Conservation (phyloP, 2,113 vertebrate genomes). For the Lasiurus cinereus region DNA sequence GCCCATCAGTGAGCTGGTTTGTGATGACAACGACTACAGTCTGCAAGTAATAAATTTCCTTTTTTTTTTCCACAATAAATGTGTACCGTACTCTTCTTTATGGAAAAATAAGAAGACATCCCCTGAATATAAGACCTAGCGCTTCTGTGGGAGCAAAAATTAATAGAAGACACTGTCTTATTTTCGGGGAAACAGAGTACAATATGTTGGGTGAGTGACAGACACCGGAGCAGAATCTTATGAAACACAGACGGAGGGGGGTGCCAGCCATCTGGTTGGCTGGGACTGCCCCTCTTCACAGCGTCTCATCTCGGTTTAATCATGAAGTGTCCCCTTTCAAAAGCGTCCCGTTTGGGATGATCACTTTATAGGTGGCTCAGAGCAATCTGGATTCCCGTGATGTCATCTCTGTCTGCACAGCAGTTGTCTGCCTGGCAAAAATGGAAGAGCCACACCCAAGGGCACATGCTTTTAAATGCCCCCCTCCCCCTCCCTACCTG, state of each 20-base stretch:
- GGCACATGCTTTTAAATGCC: not conserved
- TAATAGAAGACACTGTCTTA: too few relatives aligned
- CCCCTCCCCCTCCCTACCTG: not conserved
- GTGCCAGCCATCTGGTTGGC: too few relatives aligned
- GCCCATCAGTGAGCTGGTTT: too few relatives aligned
- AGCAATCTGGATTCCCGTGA: not conserved
- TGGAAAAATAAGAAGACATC: too few relatives aligned
- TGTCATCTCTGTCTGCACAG: conserved; percentile 41
- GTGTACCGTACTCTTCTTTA: too few relatives aligned
- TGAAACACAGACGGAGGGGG: not conserved
- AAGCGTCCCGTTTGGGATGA: not conserved
- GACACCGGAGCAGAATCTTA: not conserved
- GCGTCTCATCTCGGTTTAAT: not conserved
- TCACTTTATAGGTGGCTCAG: not conserved
- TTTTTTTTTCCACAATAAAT: too few relatives aligned
- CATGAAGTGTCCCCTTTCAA: not conserved
- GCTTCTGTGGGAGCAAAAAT: too few relatives aligned
- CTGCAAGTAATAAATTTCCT: too few relatives aligned
- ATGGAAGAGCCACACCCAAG: conserved; percentile 3
- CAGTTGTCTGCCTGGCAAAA: conserved; percentile 57
- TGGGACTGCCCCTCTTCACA: not conserved
- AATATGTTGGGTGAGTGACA: not conserved
- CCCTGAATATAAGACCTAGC: too few relatives aligned
- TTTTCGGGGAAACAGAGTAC: not conserved
- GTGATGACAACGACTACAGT: too few relatives aligned